Evolutionary conservation across 2,797 vertebrate species (phyloP).

Genomic region (Huso huso): DNA sequence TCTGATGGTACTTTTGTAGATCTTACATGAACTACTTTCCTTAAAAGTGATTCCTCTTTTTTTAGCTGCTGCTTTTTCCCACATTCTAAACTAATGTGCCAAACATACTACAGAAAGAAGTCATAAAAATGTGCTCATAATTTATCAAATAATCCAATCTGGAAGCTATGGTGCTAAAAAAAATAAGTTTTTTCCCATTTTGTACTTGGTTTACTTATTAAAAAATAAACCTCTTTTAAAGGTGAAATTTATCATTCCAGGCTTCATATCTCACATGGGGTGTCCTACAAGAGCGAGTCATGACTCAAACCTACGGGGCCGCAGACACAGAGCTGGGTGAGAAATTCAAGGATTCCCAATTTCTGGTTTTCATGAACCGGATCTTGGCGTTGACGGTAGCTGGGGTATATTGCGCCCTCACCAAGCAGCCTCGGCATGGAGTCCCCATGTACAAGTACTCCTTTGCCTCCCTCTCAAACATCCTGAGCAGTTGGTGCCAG

Average conservation of each 20-base stretch:
- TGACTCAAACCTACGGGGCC: conserved; percentile 83
- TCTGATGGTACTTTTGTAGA: too few species aligned
- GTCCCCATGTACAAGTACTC: conserved; percentile 97
- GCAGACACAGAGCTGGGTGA: conserved; percentile 63
- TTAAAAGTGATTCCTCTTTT: too few species aligned
- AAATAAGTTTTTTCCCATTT: too few species aligned
- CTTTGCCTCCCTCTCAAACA: conserved; percentile 94
- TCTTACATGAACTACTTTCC: too few species aligned
- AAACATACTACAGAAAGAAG: too few species aligned
- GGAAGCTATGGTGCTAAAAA: too few species aligned
- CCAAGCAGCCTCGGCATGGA: conserved; percentile 85
- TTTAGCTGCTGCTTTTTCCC: too few species aligned
- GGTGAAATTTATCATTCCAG: conserved; percentile 39
- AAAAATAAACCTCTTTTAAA: too few species aligned
- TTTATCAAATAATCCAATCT: too few species aligned
- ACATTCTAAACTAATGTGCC: too few species aligned
- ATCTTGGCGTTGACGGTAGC: conserved; percentile 89
- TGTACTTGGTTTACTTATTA: too few species aligned
- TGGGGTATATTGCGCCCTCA: conserved; percentile 75
- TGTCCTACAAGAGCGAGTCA: conserved; percentile 91
- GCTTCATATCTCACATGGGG: conserved; percentile 94
- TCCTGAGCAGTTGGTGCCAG: conserved; percentile 98
- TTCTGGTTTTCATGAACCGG: conserved; percentile 97
- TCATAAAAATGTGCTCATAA: too few species aligned
- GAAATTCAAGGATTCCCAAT: conserved; percentile 91